Evolutionary conservation across 2,888 invertebrate genomes (phyloP).

Genomic region (Ormyrus nitidulus): DNA sequence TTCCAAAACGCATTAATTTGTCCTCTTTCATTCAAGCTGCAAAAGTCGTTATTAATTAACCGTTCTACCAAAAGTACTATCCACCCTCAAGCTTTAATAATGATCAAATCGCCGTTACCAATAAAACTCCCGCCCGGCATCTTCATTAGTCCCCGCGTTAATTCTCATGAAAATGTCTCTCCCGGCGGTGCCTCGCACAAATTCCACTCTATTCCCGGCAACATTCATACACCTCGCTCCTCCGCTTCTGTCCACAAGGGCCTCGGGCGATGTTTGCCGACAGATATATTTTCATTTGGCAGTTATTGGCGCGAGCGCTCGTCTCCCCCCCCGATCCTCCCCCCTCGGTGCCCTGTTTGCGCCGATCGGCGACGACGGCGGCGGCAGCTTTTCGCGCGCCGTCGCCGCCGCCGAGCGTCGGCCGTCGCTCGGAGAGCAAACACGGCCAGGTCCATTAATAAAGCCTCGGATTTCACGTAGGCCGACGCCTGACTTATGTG

Average conservation of each 20-base stretch:
- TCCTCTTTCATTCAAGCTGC: no score
- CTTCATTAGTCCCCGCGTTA: no score
- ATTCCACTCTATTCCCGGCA: background rate
- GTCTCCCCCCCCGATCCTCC: slow-evolving; percentile 43
- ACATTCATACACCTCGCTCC: background rate
- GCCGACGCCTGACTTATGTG: background rate
- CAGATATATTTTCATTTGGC: slow-evolving; percentile 76
- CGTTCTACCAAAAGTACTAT: no score
- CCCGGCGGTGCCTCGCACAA: no score
- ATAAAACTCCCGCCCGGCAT: no score
- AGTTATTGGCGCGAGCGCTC: slow-evolving; percentile 71
- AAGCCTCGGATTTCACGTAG: slow-evolving; percentile 72
- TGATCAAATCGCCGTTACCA: no score
- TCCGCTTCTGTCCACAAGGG: slow-evolving; percentile 57
- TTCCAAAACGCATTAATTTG: no score
- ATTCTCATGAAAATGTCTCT: no score
- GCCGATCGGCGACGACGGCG: background rate
- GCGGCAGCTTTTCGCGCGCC: slow-evolving; percentile 58
- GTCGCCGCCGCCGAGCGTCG: slow-evolving; percentile 35
- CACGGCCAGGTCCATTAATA: slow-evolving; percentile 70
- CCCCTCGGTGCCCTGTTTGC: slow-evolving; percentile 49
- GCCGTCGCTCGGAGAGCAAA: slow-evolving; percentile 51
- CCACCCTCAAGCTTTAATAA: no score
- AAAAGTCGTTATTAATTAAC: no score
- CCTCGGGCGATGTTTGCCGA: slow-evolving; percentile 70